These are phyloP conservation scores for Tubulanus polymorphus DNA, from an alignment of 2,888 invertebrate species.

Conservation along the genomic window DNA sequence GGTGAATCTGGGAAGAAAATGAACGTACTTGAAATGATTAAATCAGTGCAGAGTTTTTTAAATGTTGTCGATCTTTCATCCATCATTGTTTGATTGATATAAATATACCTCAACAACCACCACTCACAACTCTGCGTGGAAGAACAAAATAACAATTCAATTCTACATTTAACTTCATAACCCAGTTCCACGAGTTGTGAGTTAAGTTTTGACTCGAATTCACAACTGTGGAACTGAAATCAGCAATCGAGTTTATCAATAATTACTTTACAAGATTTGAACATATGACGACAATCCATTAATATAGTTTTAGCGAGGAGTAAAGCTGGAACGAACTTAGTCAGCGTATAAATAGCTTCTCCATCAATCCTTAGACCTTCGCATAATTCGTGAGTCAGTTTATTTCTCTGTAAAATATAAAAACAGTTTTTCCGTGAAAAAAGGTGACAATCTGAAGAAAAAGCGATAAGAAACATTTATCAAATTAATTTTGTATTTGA, in stretches of 20 bases:
- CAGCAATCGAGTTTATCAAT: too few relatives aligned
- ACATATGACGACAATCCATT: slow-evolving; percentile 23
- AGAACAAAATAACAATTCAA: slow-evolving; percentile 3
- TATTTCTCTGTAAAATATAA: not conserved
- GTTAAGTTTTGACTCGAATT: too few relatives aligned
- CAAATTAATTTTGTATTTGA: too few relatives aligned
- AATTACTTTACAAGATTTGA: slow-evolving; percentile 31
- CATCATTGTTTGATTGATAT: slow-evolving; percentile 71
- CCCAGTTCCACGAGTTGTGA: too few relatives aligned
- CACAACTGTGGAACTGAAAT: too few relatives aligned
- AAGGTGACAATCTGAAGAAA: slow-evolving; percentile 19
- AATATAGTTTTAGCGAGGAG: slow-evolving; percentile 44
- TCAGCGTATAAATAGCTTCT: slow-evolving; percentile 34
- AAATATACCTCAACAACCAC: slow-evolving; percentile 73
- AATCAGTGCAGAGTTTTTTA: slow-evolving; percentile 28
- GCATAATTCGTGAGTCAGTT: slow-evolving; percentile 17
- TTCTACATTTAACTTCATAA: too few relatives aligned
- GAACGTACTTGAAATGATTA: slow-evolving; percentile 36
- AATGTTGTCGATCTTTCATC: slow-evolving; percentile 66
- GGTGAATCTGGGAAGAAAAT: too few relatives aligned
- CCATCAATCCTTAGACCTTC: slow-evolving; percentile 39
- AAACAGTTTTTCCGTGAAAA: slow-evolving; percentile 1
- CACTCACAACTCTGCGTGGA: slow-evolving; percentile 57
- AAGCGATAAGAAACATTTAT: not conserved
- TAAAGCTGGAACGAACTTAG: slow-evolving; percentile 55